Percentiles rank a stretch among this genome's conserved stretches.
Evolutionary conservation across 2,888 invertebrate genomes (phyloP).

Genomic region (Spialia ferax): DNA sequence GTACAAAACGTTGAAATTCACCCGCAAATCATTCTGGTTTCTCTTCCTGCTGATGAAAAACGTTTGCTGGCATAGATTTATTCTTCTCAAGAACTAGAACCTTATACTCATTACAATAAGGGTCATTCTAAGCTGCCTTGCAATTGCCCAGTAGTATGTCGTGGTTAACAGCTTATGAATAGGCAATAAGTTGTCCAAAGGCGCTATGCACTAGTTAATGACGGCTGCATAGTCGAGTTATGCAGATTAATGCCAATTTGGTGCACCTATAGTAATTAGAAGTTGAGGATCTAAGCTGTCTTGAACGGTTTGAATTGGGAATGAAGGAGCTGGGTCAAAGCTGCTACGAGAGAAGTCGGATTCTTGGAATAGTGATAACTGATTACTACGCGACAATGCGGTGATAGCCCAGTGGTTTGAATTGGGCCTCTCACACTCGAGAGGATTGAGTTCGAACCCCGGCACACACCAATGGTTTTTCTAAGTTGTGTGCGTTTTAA

Average conservation of each 20-base stretch:
- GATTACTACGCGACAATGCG: no score
- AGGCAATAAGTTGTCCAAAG: conserved; percentile 73
- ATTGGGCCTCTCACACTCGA: no score
- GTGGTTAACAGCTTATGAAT: conserved; percentile 59
- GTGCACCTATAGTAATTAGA: conserved; percentile 45
- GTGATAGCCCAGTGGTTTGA: no score
- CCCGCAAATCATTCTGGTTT: conserved; percentile 50
- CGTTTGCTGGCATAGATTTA: conserved; percentile 36
- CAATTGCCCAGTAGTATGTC: conserved; percentile 32
- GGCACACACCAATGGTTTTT: no score
- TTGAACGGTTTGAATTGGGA: conserved; percentile 19
- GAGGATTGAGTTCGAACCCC: no score
- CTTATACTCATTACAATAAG: conserved; percentile 30
- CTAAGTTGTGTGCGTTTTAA: no score
- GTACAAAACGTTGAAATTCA: conserved; percentile 39
- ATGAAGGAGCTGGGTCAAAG: neutral
- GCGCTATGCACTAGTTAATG: conserved; percentile 73
- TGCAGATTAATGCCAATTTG: conserved; percentile 73
- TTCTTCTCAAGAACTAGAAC: conserved; percentile 28
- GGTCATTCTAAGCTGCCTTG: neutral
- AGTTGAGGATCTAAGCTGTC: conserved; percentile 24
- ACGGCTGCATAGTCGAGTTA: conserved; percentile 69
- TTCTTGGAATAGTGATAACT: no score
- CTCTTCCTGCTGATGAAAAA: conserved; percentile 39
- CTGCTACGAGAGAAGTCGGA: no score